Base-by-base conservation (phyloP, 1,140 invertebrate species). In the Neodiprion fabricii region DNA sequence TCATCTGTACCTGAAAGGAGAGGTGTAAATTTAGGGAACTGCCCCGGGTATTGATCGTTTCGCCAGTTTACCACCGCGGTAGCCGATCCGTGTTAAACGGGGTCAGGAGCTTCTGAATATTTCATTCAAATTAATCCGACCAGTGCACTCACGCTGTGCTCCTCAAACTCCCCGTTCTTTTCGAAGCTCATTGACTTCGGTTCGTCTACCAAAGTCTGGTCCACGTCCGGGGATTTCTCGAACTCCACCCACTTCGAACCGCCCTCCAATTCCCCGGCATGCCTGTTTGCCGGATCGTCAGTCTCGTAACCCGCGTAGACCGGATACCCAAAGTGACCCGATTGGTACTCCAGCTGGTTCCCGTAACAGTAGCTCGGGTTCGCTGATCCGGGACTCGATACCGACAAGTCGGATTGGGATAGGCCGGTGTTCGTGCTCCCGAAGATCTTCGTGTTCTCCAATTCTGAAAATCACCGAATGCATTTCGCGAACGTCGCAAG, bases 341-440 rank as follows among this genome's bases (percentile, higher is more conserved):
- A 90, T 72, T 94, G 92, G 81, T 95, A 95, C n/a, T 93, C 91
- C 75, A 93, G 85, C 84, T 95, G 94, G 81, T 93, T 94, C 67
- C 93, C 92, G 80, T 95, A 95, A 65, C 92, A 90, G 80, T 95
- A 95, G 76, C 92, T 93, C 11, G 91, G 91, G 83, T 94, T 93
- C 65, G 91, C 91, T 17, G 92, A 93, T 10, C 88, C 91, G 48
- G 91, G 90, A 8, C 93, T 94, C 7, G 92, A 92, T 79, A 94
- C 90, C 73, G 93, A 95, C 0, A 94, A 88, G 79, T 94, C 93
- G 1, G 94, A 95, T 79, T 95, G 94, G 10, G 94, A 93, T 7
- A 95, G 86, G 1, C 94, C 94, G 0, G 94, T 94, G 74, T 92
- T 93, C 7, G 90, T 90, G 73, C 89, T 86, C 0, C 90, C 87